Conservation (phyloP, 2,888 invertebrate genomes). For the Lomographa bimaculata region DNA sequence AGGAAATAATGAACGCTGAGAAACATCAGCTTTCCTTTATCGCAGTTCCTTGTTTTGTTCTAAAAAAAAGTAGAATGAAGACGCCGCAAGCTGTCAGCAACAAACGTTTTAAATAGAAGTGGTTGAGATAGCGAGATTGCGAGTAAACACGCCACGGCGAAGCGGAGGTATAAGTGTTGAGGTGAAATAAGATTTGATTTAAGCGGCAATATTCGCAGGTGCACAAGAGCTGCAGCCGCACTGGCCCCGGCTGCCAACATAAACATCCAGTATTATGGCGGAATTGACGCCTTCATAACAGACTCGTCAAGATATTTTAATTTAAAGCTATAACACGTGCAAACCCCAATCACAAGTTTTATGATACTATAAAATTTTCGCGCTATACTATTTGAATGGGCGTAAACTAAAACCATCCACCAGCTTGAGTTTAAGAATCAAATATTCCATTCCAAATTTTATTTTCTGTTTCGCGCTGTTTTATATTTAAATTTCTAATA, state of each 20-base stretch:
- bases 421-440: constrained; percentile 19
- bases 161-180: constrained; percentile 56
- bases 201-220: constrained; percentile 75
- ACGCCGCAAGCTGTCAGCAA: constrained; percentile 24
- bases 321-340: constrained; percentile 48
- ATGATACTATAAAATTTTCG: constrained; percentile 41
- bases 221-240: constrained; percentile 58
- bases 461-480: constrained; percentile 1
- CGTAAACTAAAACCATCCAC: constrained; percentile 35
- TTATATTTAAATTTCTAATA: too few relatives aligned
- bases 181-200: constrained; percentile 74
- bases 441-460: constrained; percentile 19
- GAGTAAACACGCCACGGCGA: constrained; percentile 28
- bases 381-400: constrained; percentile 32
- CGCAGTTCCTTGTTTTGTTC: constrained; percentile 4
- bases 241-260: constrained; percentile 36
- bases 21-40: constrained; percentile 18
- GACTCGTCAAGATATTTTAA: constrained; percentile 49
- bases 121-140: constrained; percentile 15
- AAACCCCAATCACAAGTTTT: constrained; percentile 45
- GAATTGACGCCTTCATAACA: constrained; percentile 49
- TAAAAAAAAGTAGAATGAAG: constrained; percentile 18
- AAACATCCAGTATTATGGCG: constrained; percentile 47
- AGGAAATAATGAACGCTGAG: constrained; percentile 22
- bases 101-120: constrained; percentile 26